Base-by-base conservation (phyloP, 1,140 invertebrate species). In the Neotoxoptera formosana region DNA sequence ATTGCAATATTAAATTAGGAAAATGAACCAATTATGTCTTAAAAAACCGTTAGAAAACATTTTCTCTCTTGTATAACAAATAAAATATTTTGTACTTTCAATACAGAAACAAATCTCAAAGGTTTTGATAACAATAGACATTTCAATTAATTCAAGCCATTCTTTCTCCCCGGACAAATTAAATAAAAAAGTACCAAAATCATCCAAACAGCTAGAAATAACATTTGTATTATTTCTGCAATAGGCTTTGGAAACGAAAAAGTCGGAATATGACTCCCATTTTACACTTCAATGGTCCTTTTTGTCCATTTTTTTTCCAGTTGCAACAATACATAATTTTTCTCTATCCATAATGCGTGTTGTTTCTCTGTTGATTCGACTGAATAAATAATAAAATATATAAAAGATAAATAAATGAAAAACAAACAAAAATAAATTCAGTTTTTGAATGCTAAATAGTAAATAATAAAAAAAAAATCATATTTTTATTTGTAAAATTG, bases 141-240 rank as follows among this genome's bases (percentile, higher is more conserved):
- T 53, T 89, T 53, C 87, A 51, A 89, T 89, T 89, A 89, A 34
- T 53, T 53, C 48, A 34, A 89, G 21, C 48, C 34, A 89, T 89
- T 53, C 87, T 53, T 51, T 89, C 8, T 53, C 11, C 8, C 34
- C 87, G 34, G 34, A 88, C 47, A 89, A 89, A 53, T 53, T 34
- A 34, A 21, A 53, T 36, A 34, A 36, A 89, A 87, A 87, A 87
- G 2, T 36, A 51, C 47, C 48, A 53, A 89, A 89, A 48, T 20
- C n/a, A 89, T 53, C 48, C 30, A 48, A 53, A 89, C 20, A 21
- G 36, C 47, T 89, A 89, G 9, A 89, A 89, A 53, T 89, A 89
- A 89, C 48, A 89, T 89, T 89, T 89, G 53, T 48, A 89, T 89
- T 89, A 89, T 89, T 89, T 17, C 47, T 53, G 87, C 48, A 89